A percentile compares a stretch with the other conserved stretches of the same genome.
phyloP scores from a whole-genome alignment of 2,113 vertebrate genomes.

The Phasianus colchicus region DNA sequence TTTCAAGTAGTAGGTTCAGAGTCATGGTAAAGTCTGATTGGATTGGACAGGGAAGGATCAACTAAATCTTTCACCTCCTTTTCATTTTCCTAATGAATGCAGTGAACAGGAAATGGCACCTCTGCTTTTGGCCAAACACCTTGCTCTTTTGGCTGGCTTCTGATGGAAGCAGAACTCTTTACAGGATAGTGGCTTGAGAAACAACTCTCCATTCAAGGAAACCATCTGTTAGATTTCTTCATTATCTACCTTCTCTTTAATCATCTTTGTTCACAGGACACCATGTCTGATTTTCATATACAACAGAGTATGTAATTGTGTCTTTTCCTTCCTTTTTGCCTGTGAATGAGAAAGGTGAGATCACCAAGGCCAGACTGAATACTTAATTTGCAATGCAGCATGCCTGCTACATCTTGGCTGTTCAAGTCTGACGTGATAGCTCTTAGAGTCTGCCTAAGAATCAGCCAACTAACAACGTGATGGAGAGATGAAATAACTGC shows the following conservation, averaged over 20 bases:
- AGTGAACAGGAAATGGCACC: not conserved
- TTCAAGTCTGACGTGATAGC: not conserved
- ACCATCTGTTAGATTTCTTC: not conserved
- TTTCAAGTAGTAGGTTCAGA: not conserved
- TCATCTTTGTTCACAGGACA: not conserved
- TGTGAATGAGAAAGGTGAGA: rapidly evolving
- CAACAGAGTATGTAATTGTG: not conserved
- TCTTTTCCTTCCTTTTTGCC: not conserved
- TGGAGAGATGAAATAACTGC: conserved; percentile 9
- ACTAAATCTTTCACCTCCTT: not conserved
- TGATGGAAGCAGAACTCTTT: not conserved
- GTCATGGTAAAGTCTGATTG: not conserved
- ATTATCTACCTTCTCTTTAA: not conserved
- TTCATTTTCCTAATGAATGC: not conserved
- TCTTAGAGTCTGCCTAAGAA: not conserved
- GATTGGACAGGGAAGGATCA: not conserved
- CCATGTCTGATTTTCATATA: not conserved
- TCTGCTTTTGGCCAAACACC: not conserved
- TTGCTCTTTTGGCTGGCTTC: not conserved
- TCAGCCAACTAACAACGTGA: not conserved
- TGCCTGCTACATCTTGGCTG: not conserved
- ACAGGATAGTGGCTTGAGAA: not conserved
- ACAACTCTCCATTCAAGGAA: not conserved
- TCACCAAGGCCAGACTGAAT: not conserved
- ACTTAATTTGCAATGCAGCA: not conserved